phyloP scores from a whole-genome alignment of 2,113 vertebrate species.

The Ptilonorhynchus violaceus region DNA sequence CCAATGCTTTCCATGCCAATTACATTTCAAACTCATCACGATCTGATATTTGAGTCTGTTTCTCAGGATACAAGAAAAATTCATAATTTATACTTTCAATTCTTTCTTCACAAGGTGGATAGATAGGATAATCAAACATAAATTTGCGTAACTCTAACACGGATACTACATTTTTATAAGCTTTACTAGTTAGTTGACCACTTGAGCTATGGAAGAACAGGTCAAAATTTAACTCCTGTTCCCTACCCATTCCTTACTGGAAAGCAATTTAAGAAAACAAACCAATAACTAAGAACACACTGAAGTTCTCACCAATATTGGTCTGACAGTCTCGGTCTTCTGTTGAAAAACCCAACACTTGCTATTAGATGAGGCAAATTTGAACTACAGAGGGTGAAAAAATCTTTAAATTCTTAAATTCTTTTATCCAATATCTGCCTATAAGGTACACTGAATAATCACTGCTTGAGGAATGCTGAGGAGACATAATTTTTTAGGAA shows the following conservation, averaged over 20 bases:
- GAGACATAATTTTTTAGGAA: neutral
- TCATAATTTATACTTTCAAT: neutral
- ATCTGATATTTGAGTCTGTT: neutral
- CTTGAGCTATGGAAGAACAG: neutral
- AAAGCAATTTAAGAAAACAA: neutral
- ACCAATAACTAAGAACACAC: neutral
- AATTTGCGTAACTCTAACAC: neutral
- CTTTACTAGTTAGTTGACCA: neutral
- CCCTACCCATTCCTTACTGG: neutral
- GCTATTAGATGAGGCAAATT: neutral
- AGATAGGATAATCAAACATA: neutral
- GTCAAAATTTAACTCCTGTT: neutral
- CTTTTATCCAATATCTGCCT: neutral
- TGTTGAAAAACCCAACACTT: rapidly evolving
- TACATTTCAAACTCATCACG: neutral
- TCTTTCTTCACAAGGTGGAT: neutral
- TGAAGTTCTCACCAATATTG: neutral
- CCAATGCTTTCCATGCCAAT: neutral
- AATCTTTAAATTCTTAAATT: neutral
- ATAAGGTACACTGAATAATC: neutral
- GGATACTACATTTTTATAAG: neutral
- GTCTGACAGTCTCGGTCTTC: neutral
- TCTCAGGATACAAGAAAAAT: neutral
- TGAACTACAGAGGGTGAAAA: rapidly evolving
- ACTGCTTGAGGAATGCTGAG: neutral